Conservation (phyloP, 2,888 invertebrate species). For the Heliconius ismenius region DNA sequence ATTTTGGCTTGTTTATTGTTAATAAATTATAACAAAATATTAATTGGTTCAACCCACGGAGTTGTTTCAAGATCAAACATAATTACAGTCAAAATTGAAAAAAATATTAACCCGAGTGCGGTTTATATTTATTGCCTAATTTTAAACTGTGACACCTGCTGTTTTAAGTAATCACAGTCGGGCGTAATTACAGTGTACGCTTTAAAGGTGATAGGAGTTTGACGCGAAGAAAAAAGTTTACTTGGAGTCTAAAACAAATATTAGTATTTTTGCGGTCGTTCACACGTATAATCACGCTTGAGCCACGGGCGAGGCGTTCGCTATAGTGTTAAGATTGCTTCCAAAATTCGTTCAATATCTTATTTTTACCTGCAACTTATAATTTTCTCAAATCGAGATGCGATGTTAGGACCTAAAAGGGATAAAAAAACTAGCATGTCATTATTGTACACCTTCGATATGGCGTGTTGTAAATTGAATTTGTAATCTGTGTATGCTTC, state of each 20-base stretch:
- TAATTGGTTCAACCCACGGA: background rate
- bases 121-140: slow-evolving; percentile 21
- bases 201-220: slow-evolving; percentile 65
- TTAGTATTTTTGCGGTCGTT: slow-evolving; percentile 68
- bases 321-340: slow-evolving; percentile 66
- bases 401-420: slow-evolving; percentile 53
- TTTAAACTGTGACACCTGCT: slow-evolving; percentile 62
- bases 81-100: background rate
- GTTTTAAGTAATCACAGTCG: slow-evolving; percentile 53
- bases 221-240: slow-evolving; percentile 54
- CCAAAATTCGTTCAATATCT: slow-evolving; percentile 56
- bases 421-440: slow-evolving; percentile 48
- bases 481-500: slow-evolving; percentile 24
- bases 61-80: background rate
- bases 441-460: slow-evolving; percentile 34
- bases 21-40: background rate
- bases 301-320: slow-evolving; percentile 48
- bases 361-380: slow-evolving; percentile 61
- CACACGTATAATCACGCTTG: slow-evolving; percentile 49
- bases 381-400: slow-evolving; percentile 62
- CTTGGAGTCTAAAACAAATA: slow-evolving; percentile 73
- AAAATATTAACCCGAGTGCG: background rate
- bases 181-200: slow-evolving; percentile 65
- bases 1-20: background rate
- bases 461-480: slow-evolving; percentile 34